Base-by-base conservation (phyloP, 2,888 invertebrate genomes). In the Euclidia mi region DNA sequence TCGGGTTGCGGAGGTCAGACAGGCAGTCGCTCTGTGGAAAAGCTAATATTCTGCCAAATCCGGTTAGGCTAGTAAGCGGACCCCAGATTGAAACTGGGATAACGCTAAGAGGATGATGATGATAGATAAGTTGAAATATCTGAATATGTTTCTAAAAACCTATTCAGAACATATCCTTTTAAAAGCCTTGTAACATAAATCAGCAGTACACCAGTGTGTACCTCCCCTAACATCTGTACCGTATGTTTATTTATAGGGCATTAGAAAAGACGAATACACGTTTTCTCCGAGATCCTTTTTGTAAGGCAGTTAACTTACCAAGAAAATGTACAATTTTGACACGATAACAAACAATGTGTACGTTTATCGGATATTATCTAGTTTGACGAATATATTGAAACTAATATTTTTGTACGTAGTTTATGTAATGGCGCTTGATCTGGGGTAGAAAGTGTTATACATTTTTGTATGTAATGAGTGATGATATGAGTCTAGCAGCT, bases 191-290 rank as follows among this genome's bases (percentile, higher is more conserved):
- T 48, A 3, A 17, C 38, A 51, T 37, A 47, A 59, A 56, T 47
- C 31, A 42, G 50, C 15, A 25, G 1, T 29, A 31, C n/a, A 11
- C 18, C n/a, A 45, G 48, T 71, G 77, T 82, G 43, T 17, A 77
- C 32, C 31, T 61, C 49, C 69, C 81, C 62, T 87, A 72, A 80
- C 53, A 52, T 56, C 44, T 46, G 56, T 55, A 51, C 69, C 68
- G 78, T 85, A 88, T 90, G 89, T 91, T 89, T 91, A 90, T 91
- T 91, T 90, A 91, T 90, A 85, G 86, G 81, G 87, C 88, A 89
- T 90, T 90, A 90, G 81, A 87, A 86, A 84, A 89, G 90, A 90
- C 84, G 87, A 82, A 90, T 88, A 81, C 83, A 56, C 78, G 77
- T 81, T 79, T 71, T 76, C 78, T 59, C 59, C 58, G 58, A 59